Conservation (phyloP, 2,888 invertebrate genomes). For the Pterobdella sp. region DNA sequence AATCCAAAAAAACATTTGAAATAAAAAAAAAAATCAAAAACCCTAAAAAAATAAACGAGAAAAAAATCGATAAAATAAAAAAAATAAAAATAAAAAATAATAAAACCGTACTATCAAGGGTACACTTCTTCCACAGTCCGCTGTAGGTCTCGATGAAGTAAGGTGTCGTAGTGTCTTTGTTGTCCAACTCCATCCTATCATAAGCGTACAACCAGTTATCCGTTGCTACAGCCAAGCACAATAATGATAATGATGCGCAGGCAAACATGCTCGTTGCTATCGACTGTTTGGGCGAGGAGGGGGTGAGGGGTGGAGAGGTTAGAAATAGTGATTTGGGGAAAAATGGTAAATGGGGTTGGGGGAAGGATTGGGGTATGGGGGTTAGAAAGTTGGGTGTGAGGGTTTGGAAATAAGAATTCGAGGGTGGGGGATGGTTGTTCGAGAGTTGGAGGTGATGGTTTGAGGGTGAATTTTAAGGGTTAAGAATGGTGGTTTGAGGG, state of each 20-base stretch:
- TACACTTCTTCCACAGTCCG: conserved; percentile 48
- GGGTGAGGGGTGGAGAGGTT: neutral
- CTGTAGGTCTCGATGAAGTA: conserved; percentile 42
- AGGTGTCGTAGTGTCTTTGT: conserved; percentile 39
- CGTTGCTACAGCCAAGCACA: conserved; percentile 50
- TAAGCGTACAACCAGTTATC: conserved; percentile 48
- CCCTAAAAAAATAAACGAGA: no score
- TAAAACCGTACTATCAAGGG: conserved; percentile 42
- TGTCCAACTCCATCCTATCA: conserved; percentile 33
- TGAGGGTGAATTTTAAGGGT: no score
- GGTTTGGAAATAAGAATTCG: no score
- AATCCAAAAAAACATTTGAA: no score
- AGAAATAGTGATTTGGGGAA: neutral
- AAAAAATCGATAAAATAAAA: no score
- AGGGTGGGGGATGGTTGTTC: no score
- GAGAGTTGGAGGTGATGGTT: no score
- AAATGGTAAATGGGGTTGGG: neutral
- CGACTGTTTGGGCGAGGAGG: conserved; percentile 39
- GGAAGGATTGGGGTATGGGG: neutral
- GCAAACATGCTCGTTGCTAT: conserved; percentile 50
- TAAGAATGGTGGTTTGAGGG: no score
- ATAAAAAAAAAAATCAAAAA: no score
- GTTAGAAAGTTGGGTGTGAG: no score
- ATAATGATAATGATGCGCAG: conserved; percentile 49
- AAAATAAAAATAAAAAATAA: neutral